Evolutionary conservation across 2,113 vertebrate genomes (phyloP), one percentile per base, ranked within the genome.

Genomic region (Donacobius atricapilla): DNA sequence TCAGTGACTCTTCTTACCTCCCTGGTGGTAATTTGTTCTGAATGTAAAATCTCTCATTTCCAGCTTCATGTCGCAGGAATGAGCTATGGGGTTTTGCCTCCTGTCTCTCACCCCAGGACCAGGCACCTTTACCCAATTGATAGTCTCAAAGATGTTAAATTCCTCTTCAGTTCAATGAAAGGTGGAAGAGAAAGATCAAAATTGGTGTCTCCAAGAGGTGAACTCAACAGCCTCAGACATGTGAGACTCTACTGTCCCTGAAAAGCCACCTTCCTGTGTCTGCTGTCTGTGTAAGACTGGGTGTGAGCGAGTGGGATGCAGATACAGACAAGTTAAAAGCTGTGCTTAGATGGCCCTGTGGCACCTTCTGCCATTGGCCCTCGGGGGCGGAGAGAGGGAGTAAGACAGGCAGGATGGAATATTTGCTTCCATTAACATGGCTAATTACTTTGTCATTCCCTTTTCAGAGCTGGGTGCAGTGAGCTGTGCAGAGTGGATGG

Each of bases 401-500:
- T 28, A 35, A 78, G 72, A n/a, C 23, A 30, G 57, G 35, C 33
- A 83, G 70, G 39, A 58, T 2, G 4, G 72, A 93, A n/a, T 79
- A 71, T 57, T 69, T 79, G 57, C 75, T 94, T 47, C 79, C 47
- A 83, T 73, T 83, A 87, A 85, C 1, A 9, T 22, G 50, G 65
- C 33, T 80, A 87, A 96, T 94, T 96, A 88, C 89, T 96, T 95
- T 93, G 83, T 82, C 72, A 89, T 94, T 90, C 77, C 54, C 72
- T 64, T 81, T 60, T 51, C 73, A 69, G 90, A 87, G 86, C 83
- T 9, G 30, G 39, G 86, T 58, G 89, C 42, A 45, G 42, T 66
- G 90, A 92, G 58, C 92, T 90, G 90, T 92, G 83, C 64, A 64
- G 71, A 44, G 42, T 0, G 2, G 64, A 69, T 77, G 77, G 71